A percentile compares a stretch with the other conserved stretches of the same genome.
Evolutionary conservation across 2,888 invertebrate genomes (phyloP).

Genomic region (Operophtera brumata): DNA sequence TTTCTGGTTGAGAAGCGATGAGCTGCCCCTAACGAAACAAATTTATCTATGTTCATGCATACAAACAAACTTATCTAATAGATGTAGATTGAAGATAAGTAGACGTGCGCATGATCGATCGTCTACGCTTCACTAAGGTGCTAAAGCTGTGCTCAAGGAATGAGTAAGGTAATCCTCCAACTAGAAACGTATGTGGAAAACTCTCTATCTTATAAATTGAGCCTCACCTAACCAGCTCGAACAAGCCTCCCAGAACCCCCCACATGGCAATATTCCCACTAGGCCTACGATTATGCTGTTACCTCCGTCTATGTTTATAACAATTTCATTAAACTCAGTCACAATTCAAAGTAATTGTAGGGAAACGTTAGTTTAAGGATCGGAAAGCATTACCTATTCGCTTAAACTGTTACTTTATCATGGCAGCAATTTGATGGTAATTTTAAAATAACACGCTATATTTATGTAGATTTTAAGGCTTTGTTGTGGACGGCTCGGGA

Average conservation of each 20-base stretch:
- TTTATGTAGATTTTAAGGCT: constrained; percentile 34
- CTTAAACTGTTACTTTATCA: constrained; percentile 46
- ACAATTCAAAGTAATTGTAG: constrained; percentile 51
- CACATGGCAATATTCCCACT: constrained; percentile 61
- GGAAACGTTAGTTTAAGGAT: constrained; percentile 44
- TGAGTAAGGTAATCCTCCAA: too few species aligned
- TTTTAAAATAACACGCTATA: constrained; percentile 41
- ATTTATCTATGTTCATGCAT: too few species aligned
- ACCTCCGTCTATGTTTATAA: constrained; percentile 54
- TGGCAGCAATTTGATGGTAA: constrained; percentile 43
- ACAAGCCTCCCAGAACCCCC: constrained; percentile 16
- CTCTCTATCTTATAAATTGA: constrained; percentile 6
- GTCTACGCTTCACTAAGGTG: not conserved
- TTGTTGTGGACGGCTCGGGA: constrained; percentile 28
- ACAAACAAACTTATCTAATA: too few species aligned
- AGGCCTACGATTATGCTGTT: constrained; percentile 50
- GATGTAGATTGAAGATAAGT: too few species aligned
- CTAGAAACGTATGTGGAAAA: not conserved
- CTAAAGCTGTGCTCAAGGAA: too few species aligned
- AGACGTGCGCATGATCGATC: not conserved
- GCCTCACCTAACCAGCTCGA: constrained; percentile 7
- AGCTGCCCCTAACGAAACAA: too few species aligned
- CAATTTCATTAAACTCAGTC: constrained; percentile 60
- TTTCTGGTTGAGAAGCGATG: too few species aligned
- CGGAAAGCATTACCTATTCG: constrained; percentile 42